Conservation (phyloP, 2,888 invertebrate species). For the Drosophila meridiana region DNA sequence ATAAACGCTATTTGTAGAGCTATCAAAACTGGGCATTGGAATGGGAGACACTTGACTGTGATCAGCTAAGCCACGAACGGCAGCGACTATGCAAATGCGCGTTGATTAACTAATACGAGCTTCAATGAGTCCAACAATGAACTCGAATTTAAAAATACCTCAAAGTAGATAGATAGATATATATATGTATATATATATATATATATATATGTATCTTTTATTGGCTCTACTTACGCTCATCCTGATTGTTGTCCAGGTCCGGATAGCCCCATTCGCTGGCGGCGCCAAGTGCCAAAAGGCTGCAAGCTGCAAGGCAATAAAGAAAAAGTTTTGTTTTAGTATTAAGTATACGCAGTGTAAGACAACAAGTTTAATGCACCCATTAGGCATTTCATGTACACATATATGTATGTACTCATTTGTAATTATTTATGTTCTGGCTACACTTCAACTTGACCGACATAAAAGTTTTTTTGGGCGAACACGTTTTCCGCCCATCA, state of each 20-base stretch:
- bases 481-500: slow-evolving; percentile 38
- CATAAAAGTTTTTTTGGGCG: slow-evolving; percentile 22
- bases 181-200: not conserved
- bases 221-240: slow-evolving; percentile 75
- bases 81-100: slow-evolving; percentile 24
- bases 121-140: slow-evolving; percentile 38
- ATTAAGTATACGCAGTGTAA: slow-evolving; percentile 31
- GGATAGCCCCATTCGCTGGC: slow-evolving; percentile 82
- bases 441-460: slow-evolving; percentile 67
- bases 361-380: slow-evolving; percentile 41
- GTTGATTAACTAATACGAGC: slow-evolving; percentile 75
- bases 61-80: slow-evolving; percentile 49
- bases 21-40: slow-evolving; percentile 37
- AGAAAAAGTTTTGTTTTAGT: not conserved
- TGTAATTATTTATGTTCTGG: slow-evolving; percentile 21
- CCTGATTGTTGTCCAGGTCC: slow-evolving; percentile 78
- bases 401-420: not conserved
- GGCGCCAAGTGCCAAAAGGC: slow-evolving; percentile 45
- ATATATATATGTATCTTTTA: slow-evolving; percentile 30
- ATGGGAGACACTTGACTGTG: slow-evolving; percentile 54
- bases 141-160: slow-evolving; percentile 7
- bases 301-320: slow-evolving; percentile 59
- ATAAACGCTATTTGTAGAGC: slow-evolving; percentile 56
- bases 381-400: slow-evolving; percentile 16
- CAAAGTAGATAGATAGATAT: not conserved